Evolutionary conservation across 2,797 vertebrate species (phyloP).

Genomic region (Oryzias dopingdopingensis): DNA sequence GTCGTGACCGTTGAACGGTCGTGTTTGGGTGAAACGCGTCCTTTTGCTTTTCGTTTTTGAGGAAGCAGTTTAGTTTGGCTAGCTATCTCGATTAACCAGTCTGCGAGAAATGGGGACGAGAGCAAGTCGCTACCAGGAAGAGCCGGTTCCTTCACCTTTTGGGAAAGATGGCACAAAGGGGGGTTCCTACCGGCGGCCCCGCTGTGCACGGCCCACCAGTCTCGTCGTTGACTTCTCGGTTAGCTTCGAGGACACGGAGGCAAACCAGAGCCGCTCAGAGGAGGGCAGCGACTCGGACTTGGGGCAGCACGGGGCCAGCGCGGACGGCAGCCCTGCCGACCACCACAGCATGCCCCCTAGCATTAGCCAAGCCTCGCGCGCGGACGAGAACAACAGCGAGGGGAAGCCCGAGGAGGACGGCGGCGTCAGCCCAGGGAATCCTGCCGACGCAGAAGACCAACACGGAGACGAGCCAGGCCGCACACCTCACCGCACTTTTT

Average conservation of each 20-base stretch:
- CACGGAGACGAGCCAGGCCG: constrained; percentile 75
- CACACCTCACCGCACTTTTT: constrained; percentile 79
- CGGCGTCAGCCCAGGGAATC: constrained; percentile 48
- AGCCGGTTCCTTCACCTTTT: constrained; percentile 67
- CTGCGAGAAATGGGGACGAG: constrained; percentile 76
- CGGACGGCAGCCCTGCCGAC: constrained; percentile 74
- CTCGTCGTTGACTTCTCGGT: constrained; percentile 79
- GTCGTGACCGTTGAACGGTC: constrained; percentile 17
- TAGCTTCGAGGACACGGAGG: constrained; percentile 79
- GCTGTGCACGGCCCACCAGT: constrained; percentile 76
- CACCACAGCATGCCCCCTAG: constrained; percentile 61
- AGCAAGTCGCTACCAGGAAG: constrained; percentile 80
- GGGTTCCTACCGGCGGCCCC: constrained; percentile 73
- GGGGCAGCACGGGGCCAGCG: constrained; percentile 74
- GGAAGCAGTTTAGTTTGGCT: constrained; percentile 49
- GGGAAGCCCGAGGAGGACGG: constrained; percentile 64
- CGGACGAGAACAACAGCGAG: constrained; percentile 57
- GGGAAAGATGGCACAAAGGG: constrained; percentile 75
- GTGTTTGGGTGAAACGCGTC: constrained; percentile 41
- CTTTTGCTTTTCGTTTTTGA: constrained; percentile 33
- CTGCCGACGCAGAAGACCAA: constrained; percentile 54
- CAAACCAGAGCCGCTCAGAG: constrained; percentile 76
- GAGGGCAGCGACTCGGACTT: constrained; percentile 80
- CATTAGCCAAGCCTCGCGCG: constrained; percentile 60
- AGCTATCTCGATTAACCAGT: constrained; percentile 41